Evolutionary conservation across 2,113 vertebrate genomes (phyloP), one percentile per base, ranked within the genome.

Genomic region (Rattus rattus): DNA sequence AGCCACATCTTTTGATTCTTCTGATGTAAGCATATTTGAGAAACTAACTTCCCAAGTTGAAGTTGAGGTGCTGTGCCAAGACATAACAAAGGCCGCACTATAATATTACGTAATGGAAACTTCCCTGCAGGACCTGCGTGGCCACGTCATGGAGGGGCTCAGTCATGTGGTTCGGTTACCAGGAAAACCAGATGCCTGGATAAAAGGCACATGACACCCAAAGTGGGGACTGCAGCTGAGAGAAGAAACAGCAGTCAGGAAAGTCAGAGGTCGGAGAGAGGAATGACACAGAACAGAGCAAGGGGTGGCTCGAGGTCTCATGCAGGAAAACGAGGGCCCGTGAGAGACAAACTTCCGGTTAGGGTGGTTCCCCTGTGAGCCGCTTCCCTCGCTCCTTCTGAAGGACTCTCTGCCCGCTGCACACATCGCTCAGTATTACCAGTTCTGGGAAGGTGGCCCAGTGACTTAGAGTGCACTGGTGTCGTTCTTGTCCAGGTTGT

Each of bases 21-120:
- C 12, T 88, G 79, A 93, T 17, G 13, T 24, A 85, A 69, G 33
- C 67, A 33, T 19, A 69, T 93, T 92, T 95, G 79, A 86, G 91
- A 89, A 94, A 43, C 3, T 7, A 69, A 36, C 12, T 76, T 33
- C 30, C 88, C 56, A 88, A 49, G 61, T 0, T 92, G n/a, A 33
- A 65, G 49, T 80, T 79, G 47, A 19, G 36, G 26, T 28, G 67
- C 28, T 79, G 76, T 52, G 65, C 61, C 59, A 76, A 86, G 47
- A 80, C 11, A 26, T 85, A 79, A 30, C 33, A 24, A 39, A 56
- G 26, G 16, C 9, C 39, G 13, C 5, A 28, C 70, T 24, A 54
- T 63, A 67, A 36, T 56, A 59, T 33, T n/a, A 75, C n/a, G 33
- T 33, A 67, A 67, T 2, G 16, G 26, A 3, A 7, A 26, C 22